Conservation (phyloP, 2,888 invertebrate genomes). For the Tipula vernalis region DNA sequence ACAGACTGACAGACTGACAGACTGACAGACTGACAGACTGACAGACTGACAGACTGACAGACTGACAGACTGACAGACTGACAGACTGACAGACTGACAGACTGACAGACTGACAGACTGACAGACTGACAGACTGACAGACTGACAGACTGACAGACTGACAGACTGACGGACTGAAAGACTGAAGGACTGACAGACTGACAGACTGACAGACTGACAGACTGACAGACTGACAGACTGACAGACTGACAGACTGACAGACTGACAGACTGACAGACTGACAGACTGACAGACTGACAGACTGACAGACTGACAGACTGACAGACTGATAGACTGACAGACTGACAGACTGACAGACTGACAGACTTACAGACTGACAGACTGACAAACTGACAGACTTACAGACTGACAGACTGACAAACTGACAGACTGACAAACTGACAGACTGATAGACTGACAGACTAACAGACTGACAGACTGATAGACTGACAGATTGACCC, state of each 20-base stretch:
- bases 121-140: background rate
- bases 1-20: background rate
- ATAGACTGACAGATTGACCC: too few species aligned
- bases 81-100: background rate
- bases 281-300: background rate
- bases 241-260: background rate
- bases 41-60: background rate
- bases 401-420: too few species aligned
- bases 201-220: background rate
- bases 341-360: too few species aligned
- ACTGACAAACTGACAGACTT: too few species aligned
- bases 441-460: too few species aligned
- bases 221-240: background rate
- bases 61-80: background rate
- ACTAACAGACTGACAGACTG: too few species aligned
- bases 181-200: background rate
- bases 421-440: too few species aligned
- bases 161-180: too few species aligned
- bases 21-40: background rate
- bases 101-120: conserved; percentile 10
- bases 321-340: too few species aligned
- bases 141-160: background rate
- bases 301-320: background rate
- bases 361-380: too few species aligned
- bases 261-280: background rate